phyloP scores from a whole-genome alignment of 2,113 vertebrate species.

The Brienomyrus brachyistius region DNA sequence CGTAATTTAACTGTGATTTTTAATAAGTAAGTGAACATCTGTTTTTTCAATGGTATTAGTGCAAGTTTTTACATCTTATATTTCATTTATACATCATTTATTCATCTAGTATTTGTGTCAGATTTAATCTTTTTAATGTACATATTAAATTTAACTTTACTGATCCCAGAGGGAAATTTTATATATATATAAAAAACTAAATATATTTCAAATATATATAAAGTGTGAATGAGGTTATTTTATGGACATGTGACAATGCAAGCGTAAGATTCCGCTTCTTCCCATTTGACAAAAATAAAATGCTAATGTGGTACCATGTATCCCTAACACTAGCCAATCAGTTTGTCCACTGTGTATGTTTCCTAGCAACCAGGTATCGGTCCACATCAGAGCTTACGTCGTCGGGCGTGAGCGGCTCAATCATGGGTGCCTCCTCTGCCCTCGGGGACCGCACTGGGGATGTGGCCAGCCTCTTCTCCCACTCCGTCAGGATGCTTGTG shows the following conservation, averaged over 20 bases:
- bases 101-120: background rate
- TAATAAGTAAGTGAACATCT: background rate
- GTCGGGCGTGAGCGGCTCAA: slow-evolving; percentile 85
- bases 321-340: background rate
- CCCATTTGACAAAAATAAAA: background rate
- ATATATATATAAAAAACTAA: background rate
- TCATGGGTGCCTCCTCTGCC: slow-evolving; percentile 87
- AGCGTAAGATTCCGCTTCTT: background rate
- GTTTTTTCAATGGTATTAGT: background rate
- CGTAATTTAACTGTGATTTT: background rate
- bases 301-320: background rate
- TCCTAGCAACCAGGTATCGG: slow-evolving; percentile 1
- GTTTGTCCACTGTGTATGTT: background rate
- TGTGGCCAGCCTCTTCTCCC: slow-evolving; percentile 89
- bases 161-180: background rate
- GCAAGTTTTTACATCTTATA: background rate
- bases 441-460: slow-evolving; percentile 76
- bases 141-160: background rate
- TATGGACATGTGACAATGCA: background rate
- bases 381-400: slow-evolving; percentile 64
- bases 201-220: background rate
- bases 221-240: background rate
- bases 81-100: background rate
- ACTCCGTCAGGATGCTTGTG: slow-evolving; percentile 71
- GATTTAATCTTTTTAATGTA: background rate